These are phyloP conservation scores for Cantharis lateralis DNA, from an alignment of 2,888 invertebrate genomes.

Conservation along the genomic window DNA sequence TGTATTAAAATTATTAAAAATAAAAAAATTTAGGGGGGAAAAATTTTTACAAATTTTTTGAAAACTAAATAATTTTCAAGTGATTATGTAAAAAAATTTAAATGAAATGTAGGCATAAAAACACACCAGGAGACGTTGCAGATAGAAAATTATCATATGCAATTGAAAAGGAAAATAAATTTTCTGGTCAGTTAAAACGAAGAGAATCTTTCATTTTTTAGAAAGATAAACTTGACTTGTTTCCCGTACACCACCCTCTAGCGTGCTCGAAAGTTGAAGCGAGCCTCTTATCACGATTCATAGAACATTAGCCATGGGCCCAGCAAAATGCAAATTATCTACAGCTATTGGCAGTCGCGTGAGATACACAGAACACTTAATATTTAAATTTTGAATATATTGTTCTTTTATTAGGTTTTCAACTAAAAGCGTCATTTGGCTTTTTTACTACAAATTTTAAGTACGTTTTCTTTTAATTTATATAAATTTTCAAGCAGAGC, in stretches of 20 bases:
- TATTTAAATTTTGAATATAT: conserved; percentile 25
- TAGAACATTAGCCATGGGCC: conserved; percentile 54
- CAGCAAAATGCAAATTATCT: conserved; percentile 53
- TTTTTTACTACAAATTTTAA: conserved; percentile 10
- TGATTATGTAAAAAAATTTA: too few species aligned
- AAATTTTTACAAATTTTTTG: too few species aligned
- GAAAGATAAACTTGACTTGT: conserved; percentile 27
- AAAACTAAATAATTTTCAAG: too few species aligned
- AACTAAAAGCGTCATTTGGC: conserved; percentile 13
- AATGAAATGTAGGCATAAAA: too few species aligned
- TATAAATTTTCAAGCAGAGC: neutral
- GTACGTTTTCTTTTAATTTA: neutral
- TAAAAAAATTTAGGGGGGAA: too few species aligned
- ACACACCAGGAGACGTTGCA: too few species aligned
- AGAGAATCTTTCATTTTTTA: conserved; percentile 20
- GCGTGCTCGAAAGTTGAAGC: conserved; percentile 36
- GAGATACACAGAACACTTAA: conserved; percentile 37
- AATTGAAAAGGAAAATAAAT: conserved; percentile 11
- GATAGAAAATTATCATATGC: neutral
- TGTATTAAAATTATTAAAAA: too few species aligned
- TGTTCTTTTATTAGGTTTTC: conserved; percentile 25
- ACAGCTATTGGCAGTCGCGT: conserved; percentile 49
- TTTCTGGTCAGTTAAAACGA: conserved; percentile 29
- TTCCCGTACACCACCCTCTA: conserved; percentile 31
- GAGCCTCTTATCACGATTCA: conserved; percentile 53